Base-by-base conservation (phyloP, 2,888 invertebrate species). In the Thereva unica region DNA sequence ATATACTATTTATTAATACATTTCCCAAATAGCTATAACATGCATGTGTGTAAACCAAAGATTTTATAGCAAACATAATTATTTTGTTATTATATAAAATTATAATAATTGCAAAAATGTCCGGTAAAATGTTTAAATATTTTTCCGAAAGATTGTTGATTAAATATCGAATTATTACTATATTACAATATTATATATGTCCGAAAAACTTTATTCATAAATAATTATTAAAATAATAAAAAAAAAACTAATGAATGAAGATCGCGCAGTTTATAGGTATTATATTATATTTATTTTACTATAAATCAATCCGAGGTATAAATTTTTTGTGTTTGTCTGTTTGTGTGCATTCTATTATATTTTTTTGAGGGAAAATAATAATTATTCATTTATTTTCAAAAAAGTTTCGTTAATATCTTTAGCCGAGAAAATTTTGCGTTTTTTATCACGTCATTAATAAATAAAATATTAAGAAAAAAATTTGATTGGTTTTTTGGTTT, bases 11-110 rank as follows among this genome's bases (percentile, higher is more conserved):
- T 54, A 47, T 64, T 64, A 12, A 8, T 67, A 59, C 57, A 34
- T 66, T 55, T 12, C 66, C 8, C 50, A 66, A 56, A 71, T 70
- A 72, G 71, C 71, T 66, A 67, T 67, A 67, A 68, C 66, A 68
- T 71, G 71, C 71, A 64, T 71, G 71, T 72, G 71, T 72, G 71
- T 67, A 70, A 71, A 71, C 70, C 63, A 52, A 71, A 69, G 69
- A 71, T 71, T 70, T 47, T 50, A 10, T 52, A 23, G 59, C 64
- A 68, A 68, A 67, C 59, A 44, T 61, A 55, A 35, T n/a, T 23
- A 23, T 23, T 23, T 23, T 23, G 23, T 7, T 55, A 50, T 56
- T 53, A 23, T 4, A 55, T 44, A 49, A 8, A 40, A 55, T 55
- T 34, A 35, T 53, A 23, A 8, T 8, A 10, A 5, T 66, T 59